These are phyloP conservation scores for Leptinotarsa undecemlineata DNA, from an alignment of 1,140 invertebrate species.

Conservation along the genomic window DNA sequence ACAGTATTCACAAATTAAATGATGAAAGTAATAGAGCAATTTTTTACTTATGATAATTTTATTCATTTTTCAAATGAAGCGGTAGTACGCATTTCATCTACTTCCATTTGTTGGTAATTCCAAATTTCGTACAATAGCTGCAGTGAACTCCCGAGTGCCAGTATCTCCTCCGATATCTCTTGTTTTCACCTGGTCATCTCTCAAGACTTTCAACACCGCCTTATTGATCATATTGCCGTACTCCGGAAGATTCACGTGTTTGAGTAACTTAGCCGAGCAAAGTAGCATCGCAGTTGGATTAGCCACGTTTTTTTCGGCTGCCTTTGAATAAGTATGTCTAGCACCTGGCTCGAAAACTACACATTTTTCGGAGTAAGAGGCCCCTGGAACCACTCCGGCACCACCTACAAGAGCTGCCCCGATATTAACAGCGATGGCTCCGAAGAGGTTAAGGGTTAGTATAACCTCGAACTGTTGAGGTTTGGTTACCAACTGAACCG, in stretches of 20 bases:
- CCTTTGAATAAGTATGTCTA: constrained; percentile 93
- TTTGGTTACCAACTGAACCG: constrained; percentile 81
- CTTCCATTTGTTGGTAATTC: neutral
- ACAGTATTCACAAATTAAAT: too few relatives aligned
- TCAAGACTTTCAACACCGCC: constrained; percentile 88
- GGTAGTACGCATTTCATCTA: too few relatives aligned
- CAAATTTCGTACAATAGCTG: constrained; percentile 82
- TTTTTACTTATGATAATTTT: too few relatives aligned
- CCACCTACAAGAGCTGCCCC: constrained; percentile 96
- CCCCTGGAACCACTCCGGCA: constrained; percentile 95
- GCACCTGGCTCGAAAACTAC: constrained; percentile 97
- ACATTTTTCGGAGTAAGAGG: constrained; percentile 86
- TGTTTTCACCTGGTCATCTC: constrained; percentile 89
- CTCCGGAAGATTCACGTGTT: constrained; percentile 89
- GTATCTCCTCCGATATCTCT: constrained; percentile 94
- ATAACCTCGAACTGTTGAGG: constrained; percentile 87
- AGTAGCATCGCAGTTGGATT: constrained; percentile 98
- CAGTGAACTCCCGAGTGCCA: constrained; percentile 91
- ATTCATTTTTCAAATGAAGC: too few relatives aligned
- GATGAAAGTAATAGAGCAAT: too few relatives aligned
- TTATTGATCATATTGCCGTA: constrained; percentile 86
- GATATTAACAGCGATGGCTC: constrained; percentile 97
- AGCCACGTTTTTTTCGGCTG: constrained; percentile 96
- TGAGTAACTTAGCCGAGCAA: constrained; percentile 89
- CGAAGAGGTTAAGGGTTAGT: constrained; percentile 97